phyloP scores from a whole-genome alignment of 2,888 invertebrate genomes.

The Ectemnius lituratus region DNA sequence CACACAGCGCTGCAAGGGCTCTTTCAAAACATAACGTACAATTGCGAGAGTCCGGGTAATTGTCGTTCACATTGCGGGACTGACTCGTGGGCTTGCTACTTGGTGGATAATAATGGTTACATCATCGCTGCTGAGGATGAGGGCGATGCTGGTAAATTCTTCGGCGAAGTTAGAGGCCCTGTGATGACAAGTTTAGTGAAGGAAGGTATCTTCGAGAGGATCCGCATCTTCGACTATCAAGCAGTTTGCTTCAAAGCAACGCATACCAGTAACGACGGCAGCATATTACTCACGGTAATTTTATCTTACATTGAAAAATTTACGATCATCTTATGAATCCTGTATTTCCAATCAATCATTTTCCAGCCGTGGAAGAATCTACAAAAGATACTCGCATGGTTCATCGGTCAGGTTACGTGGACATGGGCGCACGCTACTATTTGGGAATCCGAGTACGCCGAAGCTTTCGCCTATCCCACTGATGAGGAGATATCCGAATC shows the following conservation, averaged over 20 bases:
- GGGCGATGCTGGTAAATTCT: conserved; percentile 89
- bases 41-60: conserved; percentile 65
- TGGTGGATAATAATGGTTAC: conserved; percentile 94
- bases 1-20: conserved; percentile 87
- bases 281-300: conserved; percentile 82
- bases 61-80: conserved; percentile 81
- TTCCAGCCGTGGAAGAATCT: conserved; percentile 69
- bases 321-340: neutral
- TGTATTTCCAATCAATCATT: neutral
- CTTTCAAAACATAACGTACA: conserved; percentile 89
- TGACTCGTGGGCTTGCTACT: conserved; percentile 87
- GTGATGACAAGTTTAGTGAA: conserved; percentile 87
- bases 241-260: conserved; percentile 90
- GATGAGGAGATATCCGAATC: conserved; percentile 66
- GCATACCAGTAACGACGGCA: conserved; percentile 82
- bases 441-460: conserved; percentile 66
- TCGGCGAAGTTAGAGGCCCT: conserved; percentile 89
- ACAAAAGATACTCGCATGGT: conserved; percentile 66
- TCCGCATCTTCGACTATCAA: conserved; percentile 92
- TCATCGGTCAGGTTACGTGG: conserved; percentile 67
- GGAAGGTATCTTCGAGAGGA: conserved; percentile 86
- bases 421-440: conserved; percentile 69
- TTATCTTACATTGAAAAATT: neutral
- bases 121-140: conserved; percentile 87
- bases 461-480: conserved; percentile 62